Percentiles rank a stretch among this genome's conserved stretches.
Evolutionary conservation across 2,113 vertebrate species (phyloP).

Genomic region (Toxotes jaculatrix): DNA sequence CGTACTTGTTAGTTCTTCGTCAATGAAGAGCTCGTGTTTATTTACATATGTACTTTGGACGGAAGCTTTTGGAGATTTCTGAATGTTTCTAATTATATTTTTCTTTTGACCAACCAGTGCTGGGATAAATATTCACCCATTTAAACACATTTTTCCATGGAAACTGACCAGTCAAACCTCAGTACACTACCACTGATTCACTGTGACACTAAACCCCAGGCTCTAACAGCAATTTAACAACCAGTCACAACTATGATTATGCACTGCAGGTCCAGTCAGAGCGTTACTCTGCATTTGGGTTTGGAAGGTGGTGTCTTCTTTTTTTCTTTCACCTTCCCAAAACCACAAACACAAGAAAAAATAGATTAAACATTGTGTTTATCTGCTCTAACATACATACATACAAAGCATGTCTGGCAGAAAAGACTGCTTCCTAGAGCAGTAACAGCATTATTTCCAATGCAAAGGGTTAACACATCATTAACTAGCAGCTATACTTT

Average conservation of each 20-base stretch:
- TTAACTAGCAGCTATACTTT: background rate
- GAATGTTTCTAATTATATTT: slow-evolving; percentile 32
- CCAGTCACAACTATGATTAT: background rate
- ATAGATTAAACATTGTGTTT: background rate
- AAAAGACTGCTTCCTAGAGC: background rate
- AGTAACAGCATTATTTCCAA: background rate
- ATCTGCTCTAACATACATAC: background rate
- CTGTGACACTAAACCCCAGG: background rate
- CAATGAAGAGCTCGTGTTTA: slow-evolving; percentile 35
- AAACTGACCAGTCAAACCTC: slow-evolving; percentile 31
- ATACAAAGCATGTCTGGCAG: background rate
- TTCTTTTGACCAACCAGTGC: slow-evolving; percentile 21
- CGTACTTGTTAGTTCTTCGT: slow-evolving; percentile 28
- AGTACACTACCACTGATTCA: background rate
- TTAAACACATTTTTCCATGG: slow-evolving; percentile 46
- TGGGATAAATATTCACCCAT: slow-evolving; percentile 41
- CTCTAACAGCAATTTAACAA: background rate
- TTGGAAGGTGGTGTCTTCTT: background rate
- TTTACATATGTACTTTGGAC: slow-evolving; percentile 56
- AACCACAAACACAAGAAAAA: background rate
- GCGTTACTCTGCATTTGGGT: no score
- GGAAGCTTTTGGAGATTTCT: slow-evolving; percentile 22
- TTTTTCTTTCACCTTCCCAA: no score
- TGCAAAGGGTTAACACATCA: background rate
- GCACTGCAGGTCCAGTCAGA: no score